Conservation (phyloP, 2,113 vertebrate genomes). For the Melanostigma gelatinosum region DNA sequence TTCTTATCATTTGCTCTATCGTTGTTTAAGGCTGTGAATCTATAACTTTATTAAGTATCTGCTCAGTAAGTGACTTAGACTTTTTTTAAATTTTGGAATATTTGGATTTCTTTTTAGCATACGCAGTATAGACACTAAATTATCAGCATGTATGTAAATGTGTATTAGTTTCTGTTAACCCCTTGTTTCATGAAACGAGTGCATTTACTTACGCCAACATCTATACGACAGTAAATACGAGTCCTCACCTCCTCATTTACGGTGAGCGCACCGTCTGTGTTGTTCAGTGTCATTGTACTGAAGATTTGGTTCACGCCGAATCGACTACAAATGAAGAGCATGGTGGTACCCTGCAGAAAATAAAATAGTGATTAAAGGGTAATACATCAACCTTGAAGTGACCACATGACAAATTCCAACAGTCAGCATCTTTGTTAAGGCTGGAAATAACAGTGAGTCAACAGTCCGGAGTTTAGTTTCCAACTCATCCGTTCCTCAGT, state of each 20-base stretch:
- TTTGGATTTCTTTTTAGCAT: not conserved
- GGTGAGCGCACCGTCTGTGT: accelerated
- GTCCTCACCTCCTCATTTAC: conserved; percentile 1
- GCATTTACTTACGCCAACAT: not conserved
- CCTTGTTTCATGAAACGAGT: too few relatives aligned
- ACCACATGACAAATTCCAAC: not conserved
- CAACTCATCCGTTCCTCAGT: too few relatives aligned
- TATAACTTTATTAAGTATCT: not conserved
- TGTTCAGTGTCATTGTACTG: not conserved
- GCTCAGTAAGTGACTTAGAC: not conserved
- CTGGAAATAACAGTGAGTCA: not conserved
- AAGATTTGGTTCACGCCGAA: conserved; percentile 36
- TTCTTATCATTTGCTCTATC: too few relatives aligned
- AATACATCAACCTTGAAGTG: not conserved
- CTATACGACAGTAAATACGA: not conserved
- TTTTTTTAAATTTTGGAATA: too few relatives aligned
- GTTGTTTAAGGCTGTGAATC: too few relatives aligned
- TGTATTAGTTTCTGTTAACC: too few relatives aligned
- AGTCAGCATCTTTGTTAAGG: not conserved
- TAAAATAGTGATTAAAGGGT: not conserved
- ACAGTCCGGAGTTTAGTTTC: not conserved
- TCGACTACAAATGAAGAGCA: conserved; percentile 50
- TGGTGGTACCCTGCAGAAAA: conserved; percentile 9
- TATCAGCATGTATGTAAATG: too few relatives aligned
- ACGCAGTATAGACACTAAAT: not conserved